Evolutionary conservation across 2,888 invertebrate genomes (phyloP).

Genomic region (Pachliopta kotzebuea): DNA sequence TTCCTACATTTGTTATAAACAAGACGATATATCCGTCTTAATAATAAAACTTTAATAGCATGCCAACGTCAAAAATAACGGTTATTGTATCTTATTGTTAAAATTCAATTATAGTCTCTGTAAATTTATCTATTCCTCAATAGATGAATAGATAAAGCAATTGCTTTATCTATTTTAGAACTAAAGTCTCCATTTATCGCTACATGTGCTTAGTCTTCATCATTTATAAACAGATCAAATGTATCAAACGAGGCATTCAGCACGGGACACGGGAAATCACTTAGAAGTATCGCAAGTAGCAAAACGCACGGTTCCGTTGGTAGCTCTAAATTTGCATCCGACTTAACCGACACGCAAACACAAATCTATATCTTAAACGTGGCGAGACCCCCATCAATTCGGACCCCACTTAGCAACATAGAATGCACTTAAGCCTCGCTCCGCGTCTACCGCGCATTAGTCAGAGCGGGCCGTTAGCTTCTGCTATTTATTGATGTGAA

Average conservation of each 20-base stretch:
- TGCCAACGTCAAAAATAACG: too few species aligned
- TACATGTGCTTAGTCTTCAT: too few species aligned
- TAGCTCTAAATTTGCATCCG: slow-evolving; percentile 28
- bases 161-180: too few species aligned
- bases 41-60: too few species aligned
- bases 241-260: slow-evolving; percentile 27
- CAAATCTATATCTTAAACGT: slow-evolving; percentile 31
- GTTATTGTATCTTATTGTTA: too few species aligned
- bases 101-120: too few species aligned
- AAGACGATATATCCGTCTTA: too few species aligned
- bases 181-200: too few species aligned
- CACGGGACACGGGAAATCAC: slow-evolving; percentile 23
- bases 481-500: slow-evolving; percentile 31
- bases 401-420: slow-evolving; percentile 36
- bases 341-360: slow-evolving; percentile 28
- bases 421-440: slow-evolving; percentile 30
- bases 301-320: slow-evolving; percentile 27
- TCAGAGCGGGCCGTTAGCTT: slow-evolving; percentile 29
- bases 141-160: too few species aligned
- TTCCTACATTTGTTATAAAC: too few species aligned
- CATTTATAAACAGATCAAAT: slow-evolving; percentile 7
- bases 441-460: slow-evolving; percentile 29
- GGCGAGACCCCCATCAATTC: slow-evolving; percentile 38
- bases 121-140: too few species aligned
- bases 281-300: slow-evolving; percentile 22